Base-by-base conservation (phyloP, 2,888 invertebrate genomes). In the Sisyra nigra region DNA sequence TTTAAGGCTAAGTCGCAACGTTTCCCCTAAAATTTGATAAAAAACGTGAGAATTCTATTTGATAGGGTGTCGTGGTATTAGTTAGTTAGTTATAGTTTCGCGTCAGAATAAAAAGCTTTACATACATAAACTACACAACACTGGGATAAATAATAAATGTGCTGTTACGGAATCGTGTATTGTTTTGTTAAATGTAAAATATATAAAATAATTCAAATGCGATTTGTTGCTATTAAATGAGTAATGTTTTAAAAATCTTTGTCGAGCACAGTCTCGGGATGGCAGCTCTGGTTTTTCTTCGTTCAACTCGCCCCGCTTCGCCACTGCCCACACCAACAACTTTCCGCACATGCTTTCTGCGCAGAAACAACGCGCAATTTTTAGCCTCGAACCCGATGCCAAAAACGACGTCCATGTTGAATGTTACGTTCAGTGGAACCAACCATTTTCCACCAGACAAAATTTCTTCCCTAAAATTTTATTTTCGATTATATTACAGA, bases 351-450 rank as follows among this genome's bases (percentile, higher is more conserved):
- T 41, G 41, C 32, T 32, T 41, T 15, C 31, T 41, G 41, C 41
- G 41, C 41, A 41, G 32, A 31, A 31, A 15, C 15, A 14, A 17
- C 15, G 18, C 41, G 41, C 41, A 41, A 15, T 30, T 8, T n/a
- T 13, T 31, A 41, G 14, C 31, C 41, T 41, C 41, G 41, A 41
- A 41, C 41, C 41, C 41, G 14, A 31, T 31, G 8, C 15, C 24
- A 14, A 6, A 10, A 7, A n/a, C 11, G 9, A 6, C 15, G 10
- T 3, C 13, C 34, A 34, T 15, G 2, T 11, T 14, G n/a, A 7
- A 5, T 15, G 7, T 15, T 14, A 2, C 34, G 34, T 34, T 34
- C 15, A 3, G 34, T 15, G 34, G 13, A 11, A n/a, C 34, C 24
- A 24, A 5, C n/a, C 32, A 32, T 24, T 24, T 24, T 24, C 24